Base-by-base conservation (phyloP, 2,888 invertebrate genomes). In the Junonia oenone region DNA sequence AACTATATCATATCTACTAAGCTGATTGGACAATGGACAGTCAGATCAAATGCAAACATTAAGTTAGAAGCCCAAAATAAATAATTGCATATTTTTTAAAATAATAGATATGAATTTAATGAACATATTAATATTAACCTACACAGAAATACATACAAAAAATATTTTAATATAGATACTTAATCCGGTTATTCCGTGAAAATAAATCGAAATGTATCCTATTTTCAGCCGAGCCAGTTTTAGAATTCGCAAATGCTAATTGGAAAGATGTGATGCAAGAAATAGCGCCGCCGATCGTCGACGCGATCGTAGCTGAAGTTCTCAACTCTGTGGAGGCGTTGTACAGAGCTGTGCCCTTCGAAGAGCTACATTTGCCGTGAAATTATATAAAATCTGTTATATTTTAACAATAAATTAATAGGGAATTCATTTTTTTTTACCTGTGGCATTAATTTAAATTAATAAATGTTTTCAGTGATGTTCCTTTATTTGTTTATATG, bases 231-330 rank as follows among this genome's bases (percentile, higher is more conserved):
- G 71, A 68, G 0, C 81, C 88, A 1, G 77, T 88, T 0, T 55
- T 69, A 38, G 59, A 73, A 1, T 85, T 88, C 63, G 66, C 81
- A 4, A 89, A 89, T 63, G 56, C 45, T 1, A 81, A 78, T 64
- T 88, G 89, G 88, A 61, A 62, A 1, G 81, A 83, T 0, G 85
- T 89, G 45, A 85, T 89, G 83, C 58, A 69, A 9, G 88, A 89
- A 60, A 66, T 88, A 2, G 83, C 84, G 0, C 78, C 83, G 0
- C 86, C 87, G 0, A 77, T 89, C 26, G 79, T 85, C 0, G 55
- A 61, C 6, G 78, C 81, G 6, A 78, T 86, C 33, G 73, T 84
- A 0, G 55, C 68, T 0, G 65, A 71, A 1, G 78, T 81, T 1
- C 66, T 83, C 0, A 67, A 78, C 0, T 67, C 62, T 0, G 74